A percentile compares a stretch with the other conserved stretches of the same genome.
These are phyloP conservation scores for Triops cancriformis DNA, from an alignment of 1,140 invertebrate genomes.

Conservation along the genomic window DNA sequence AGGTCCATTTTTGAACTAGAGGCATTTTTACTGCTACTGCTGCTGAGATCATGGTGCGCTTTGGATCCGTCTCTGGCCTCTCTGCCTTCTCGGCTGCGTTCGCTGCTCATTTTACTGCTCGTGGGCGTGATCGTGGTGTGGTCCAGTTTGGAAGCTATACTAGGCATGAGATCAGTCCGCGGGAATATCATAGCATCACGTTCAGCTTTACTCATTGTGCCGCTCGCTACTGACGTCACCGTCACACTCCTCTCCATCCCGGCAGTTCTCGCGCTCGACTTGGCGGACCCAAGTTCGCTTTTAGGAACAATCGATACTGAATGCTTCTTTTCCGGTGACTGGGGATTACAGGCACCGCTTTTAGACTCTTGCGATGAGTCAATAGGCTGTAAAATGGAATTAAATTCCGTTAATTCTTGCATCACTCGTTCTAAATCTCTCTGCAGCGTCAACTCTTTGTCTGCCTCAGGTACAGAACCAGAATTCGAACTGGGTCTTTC, in stretches of 20 bases:
- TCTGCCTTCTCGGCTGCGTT: background rate
- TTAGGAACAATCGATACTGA: background rate
- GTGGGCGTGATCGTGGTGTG: background rate
- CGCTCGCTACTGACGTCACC: background rate
- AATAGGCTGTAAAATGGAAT: background rate
- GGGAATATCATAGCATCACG: background rate
- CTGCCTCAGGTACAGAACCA: background rate
- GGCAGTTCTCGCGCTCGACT: background rate
- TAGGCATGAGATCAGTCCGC: constrained; percentile 1
- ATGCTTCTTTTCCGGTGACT: background rate
- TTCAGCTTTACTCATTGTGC: background rate
- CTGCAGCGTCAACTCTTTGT: background rate
- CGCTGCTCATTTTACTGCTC: background rate
- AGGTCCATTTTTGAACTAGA: background rate
- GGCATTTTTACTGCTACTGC: background rate
- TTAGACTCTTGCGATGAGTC: background rate
- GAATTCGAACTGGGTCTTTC: background rate
- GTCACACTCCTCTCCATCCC: background rate
- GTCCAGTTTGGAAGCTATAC: background rate
- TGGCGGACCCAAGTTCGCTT: background rate
- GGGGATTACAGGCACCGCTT: background rate
- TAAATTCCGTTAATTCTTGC: background rate
- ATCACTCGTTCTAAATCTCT: background rate
- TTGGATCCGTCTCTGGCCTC: background rate
- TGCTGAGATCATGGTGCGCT: background rate